Base-by-base conservation (phyloP, 2,888 invertebrate species). In the Stenichneumon culpator region DNA sequence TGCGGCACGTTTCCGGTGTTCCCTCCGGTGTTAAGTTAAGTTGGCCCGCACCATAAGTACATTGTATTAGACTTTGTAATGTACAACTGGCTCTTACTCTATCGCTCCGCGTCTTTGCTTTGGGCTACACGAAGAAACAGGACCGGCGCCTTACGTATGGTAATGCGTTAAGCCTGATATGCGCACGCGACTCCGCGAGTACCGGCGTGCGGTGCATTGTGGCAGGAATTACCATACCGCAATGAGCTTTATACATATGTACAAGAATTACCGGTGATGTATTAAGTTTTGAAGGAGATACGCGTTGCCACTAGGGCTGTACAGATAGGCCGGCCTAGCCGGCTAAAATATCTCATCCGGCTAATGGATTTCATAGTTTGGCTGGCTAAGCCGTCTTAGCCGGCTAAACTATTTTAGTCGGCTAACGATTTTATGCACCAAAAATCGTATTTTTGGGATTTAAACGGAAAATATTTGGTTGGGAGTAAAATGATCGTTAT, bases 51-150 rank as follows among this genome's bases (percentile, higher is more conserved):
- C 63, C 82, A 77, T 82, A 84, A 79, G 82, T 82, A 82, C 79
- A 82, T 86, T 87, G 86, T 89, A 91, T 92, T 91, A 90, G 89
- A 91, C 90, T 92, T 90, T 91, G 87, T 90, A 92, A 92, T 92
- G 88, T 86, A 83, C 75, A 79, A 83, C 84, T 87, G 82, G 77
- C 68, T 22, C 52, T 69, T 11, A 50, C 22, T 82, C 68, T 70
- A 72, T 47, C 57, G 79, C 72, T 80, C 50, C 57, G 67, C 73
- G 54, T 67, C 57, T 28, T 54, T 16, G 11, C 50, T 69, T 60
- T 81, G 44, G 69, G 36, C 78, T 69, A 69, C 73, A 60, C 54
- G 75, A 68, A 79, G 74, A 78, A 78, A 86, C 83, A 77, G 75
- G 72, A 70, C 72, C 72, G 84, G 79, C 82, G 87, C 88, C 91